Evolutionary conservation across 2,113 vertebrate genomes (phyloP).

Genomic region (Daboia siamensis): DNA sequence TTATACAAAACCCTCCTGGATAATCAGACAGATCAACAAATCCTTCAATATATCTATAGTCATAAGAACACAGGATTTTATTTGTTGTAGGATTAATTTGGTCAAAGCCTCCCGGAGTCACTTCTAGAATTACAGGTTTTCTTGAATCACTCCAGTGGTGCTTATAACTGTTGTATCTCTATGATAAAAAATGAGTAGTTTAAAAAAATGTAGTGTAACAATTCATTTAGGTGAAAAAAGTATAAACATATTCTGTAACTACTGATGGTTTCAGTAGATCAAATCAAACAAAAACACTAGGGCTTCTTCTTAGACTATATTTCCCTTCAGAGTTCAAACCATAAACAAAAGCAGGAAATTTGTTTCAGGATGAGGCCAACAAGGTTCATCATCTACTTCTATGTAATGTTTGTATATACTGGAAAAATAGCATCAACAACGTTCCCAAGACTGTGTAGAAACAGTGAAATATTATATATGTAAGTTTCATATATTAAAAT

Average conservation of each 20-base stretch:
- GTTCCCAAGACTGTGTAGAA: not conserved
- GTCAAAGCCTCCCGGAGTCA: constrained; percentile 96
- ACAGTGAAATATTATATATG: not conserved
- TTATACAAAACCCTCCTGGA: constrained; percentile 94
- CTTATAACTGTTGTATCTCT: constrained; percentile 97
- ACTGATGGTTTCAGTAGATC: not conserved
- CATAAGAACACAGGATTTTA: constrained; percentile 93
- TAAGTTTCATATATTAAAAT: not conserved
- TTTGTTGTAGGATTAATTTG: constrained; percentile 93
- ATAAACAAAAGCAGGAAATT: not conserved
- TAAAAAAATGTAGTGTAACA: not conserved
- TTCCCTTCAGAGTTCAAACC: not conserved
- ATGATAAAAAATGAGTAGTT: constrained; percentile 43
- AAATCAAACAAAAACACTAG: not conserved
- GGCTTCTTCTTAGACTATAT: not conserved
- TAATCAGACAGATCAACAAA: constrained; percentile 92
- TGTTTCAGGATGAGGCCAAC: not conserved
- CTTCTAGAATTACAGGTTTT: constrained; percentile 87
- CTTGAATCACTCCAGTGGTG: constrained; percentile 95
- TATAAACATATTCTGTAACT: not conserved
- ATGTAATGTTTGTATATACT: not conserved
- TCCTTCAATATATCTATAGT: constrained; percentile 97
- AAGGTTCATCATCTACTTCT: not conserved
- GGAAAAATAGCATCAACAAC: not conserved
- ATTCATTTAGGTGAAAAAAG: not conserved